These are phyloP conservation scores for Malthinus flaveolus DNA, from an alignment of 2,888 invertebrate genomes.

Conservation along the genomic window DNA sequence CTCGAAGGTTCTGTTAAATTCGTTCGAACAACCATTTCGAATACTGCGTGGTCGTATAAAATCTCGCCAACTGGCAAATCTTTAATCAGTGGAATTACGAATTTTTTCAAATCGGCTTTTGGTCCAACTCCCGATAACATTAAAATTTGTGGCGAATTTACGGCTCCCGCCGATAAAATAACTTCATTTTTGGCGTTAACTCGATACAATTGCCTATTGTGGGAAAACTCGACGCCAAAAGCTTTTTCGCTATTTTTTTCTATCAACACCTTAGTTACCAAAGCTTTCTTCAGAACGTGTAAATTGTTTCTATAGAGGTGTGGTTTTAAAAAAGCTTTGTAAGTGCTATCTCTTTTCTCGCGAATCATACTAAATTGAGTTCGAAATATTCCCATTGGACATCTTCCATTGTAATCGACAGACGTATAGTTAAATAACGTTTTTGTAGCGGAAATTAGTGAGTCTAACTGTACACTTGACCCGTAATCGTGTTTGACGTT, in stretches of 20 bases:
- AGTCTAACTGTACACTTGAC: slow-evolving; percentile 62
- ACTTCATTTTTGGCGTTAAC: slow-evolving; percentile 68
- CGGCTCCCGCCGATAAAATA: slow-evolving; percentile 74
- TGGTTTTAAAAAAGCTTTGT: slow-evolving; percentile 63
- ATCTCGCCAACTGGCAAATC: slow-evolving; percentile 48
- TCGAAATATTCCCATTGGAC: slow-evolving; percentile 65
- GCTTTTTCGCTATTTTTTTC: slow-evolving; percentile 59
- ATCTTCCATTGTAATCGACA: slow-evolving; percentile 65
- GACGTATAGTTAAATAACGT: slow-evolving; percentile 60
- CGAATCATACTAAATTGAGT: slow-evolving; percentile 64
- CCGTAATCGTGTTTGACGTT: slow-evolving; percentile 64
- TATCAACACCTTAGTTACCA: slow-evolving; percentile 56
- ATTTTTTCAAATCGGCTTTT: slow-evolving; percentile 30
- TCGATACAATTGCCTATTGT: slow-evolving; percentile 52
- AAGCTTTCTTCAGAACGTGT: slow-evolving; percentile 59
- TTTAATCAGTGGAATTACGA: slow-evolving; percentile 34
- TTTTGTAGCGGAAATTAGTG: slow-evolving; percentile 65
- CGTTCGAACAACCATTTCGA: slow-evolving; percentile 64
- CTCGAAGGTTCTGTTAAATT: slow-evolving; percentile 24
- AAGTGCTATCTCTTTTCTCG: slow-evolving; percentile 64
- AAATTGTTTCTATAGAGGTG: slow-evolving; percentile 59
- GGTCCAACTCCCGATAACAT: no score
- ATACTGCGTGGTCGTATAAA: slow-evolving; percentile 61
- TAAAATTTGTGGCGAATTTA: slow-evolving; percentile 57
- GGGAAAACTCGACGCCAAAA: slow-evolving; percentile 60